Base-by-base conservation (phyloP, 2,888 invertebrate genomes). In the Calameuta pallipes region DNA sequence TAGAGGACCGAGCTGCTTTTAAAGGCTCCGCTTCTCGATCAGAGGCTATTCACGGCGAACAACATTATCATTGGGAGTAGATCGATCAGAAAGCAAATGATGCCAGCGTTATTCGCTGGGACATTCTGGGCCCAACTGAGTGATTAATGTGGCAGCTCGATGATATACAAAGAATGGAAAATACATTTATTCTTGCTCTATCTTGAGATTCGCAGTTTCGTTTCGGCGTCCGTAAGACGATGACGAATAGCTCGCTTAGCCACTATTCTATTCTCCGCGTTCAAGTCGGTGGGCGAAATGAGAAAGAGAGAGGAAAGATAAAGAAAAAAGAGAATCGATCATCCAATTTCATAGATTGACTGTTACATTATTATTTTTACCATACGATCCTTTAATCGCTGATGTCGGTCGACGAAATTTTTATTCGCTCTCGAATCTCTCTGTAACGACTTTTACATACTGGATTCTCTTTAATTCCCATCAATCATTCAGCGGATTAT, bases 61-160 rank as follows among this genome's bases (percentile, higher is more conserved):
- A 71, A 71, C 71, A 71, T 71, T 71, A 71, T 71, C 71, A 71
- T 71, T 69, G 71, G 30, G 74, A 69, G 73, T 33, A 77, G 77
- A 77, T 77, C 74, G 77, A 77, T 77, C 68, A 77, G 73, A 34
- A 30, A 77, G 74, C 74, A 34, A 56, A 56, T 23, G 9, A 56
- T 56, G 56, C 56, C 56, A 56, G 36, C 31, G 68, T 75, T 75
- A 77, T 75, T 77, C 68, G 77, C 68, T 74, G 69, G 34, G 71
- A 37, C 36, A 36, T 33, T 33, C 75, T 76, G 79, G 79, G 31
- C 31, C 75, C 78, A 76, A 56, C 34, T 68, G 76, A 81, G 81
- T 84, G 85, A 85, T 85, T 84, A 84, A 85, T 85, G 84, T 83
- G 81, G 79, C 81, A 83, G 76, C 80, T 81, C 83, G 82, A 82